Evolutionary conservation across 1,140 invertebrate species (phyloP).

Genomic region (Hypothenemus hampei): DNA sequence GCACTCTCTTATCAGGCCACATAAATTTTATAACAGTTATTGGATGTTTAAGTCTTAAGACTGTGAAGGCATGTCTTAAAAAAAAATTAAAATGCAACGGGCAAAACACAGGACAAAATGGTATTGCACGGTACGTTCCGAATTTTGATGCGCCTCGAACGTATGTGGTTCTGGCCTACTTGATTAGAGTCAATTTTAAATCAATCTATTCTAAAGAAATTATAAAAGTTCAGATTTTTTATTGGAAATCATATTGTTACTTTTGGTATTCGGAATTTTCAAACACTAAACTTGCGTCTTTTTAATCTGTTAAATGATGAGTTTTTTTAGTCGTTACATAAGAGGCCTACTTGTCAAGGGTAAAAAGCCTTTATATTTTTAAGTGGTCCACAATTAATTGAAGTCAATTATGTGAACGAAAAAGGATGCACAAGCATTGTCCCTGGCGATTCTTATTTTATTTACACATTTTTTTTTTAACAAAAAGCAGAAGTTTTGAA

Average conservation of each 20-base stretch:
- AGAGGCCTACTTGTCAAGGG: too few relatives aligned
- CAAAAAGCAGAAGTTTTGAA: constrained; percentile 15
- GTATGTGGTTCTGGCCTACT: too few relatives aligned
- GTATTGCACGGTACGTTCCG: constrained; percentile 18
- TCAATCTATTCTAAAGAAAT: too few relatives aligned
- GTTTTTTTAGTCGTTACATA: too few relatives aligned
- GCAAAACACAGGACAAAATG: constrained; percentile 22
- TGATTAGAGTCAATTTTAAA: too few relatives aligned
- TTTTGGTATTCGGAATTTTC: too few relatives aligned
- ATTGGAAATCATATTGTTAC: too few relatives aligned
- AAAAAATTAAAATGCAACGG: constrained; percentile 26
- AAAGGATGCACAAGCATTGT: constrained; percentile 14
- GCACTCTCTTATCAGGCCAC: constrained; percentile 18
- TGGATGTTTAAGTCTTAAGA: constrained; percentile 17
- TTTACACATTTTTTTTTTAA: too few relatives aligned
- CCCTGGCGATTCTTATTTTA: constrained; percentile 20
- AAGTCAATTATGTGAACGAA: neutral
- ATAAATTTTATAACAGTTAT: constrained; percentile 2
- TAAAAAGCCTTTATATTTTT: too few relatives aligned
- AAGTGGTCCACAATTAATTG: constrained; percentile 10
- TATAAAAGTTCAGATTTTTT: too few relatives aligned
- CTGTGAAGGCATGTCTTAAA: constrained; percentile 16
- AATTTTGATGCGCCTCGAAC: constrained; percentile 26
- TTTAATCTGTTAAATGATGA: too few relatives aligned
- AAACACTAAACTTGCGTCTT: too few relatives aligned